Conservation (phyloP, 2,888 invertebrate genomes). For the Xestia ashworthii region DNA sequence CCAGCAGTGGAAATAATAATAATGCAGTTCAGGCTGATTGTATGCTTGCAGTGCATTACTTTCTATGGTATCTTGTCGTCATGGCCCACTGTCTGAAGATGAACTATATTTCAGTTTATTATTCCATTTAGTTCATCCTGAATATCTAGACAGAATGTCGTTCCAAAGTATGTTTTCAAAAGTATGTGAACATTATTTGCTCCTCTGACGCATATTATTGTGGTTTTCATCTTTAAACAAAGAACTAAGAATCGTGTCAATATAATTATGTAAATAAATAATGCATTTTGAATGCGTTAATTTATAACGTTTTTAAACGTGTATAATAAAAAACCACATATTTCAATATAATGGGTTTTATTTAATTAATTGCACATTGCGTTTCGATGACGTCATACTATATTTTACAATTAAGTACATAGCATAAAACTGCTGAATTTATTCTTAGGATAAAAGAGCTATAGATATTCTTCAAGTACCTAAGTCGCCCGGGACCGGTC, state of each 20-base stretch:
- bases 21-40: neutral
- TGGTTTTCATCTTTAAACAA: neutral
- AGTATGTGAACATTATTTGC: neutral
- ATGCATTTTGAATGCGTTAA: conserved; percentile 28
- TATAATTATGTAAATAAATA: conserved; percentile 33
- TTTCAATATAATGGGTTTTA: conserved; percentile 21
- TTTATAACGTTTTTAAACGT: conserved; percentile 26
- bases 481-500: no score
- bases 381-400: neutral
- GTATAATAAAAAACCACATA: conserved; percentile 20
- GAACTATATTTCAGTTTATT: neutral
- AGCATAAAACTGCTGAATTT: neutral
- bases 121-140: neutral
- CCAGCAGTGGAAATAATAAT: neutral
- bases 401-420: neutral
- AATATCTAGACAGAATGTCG: neutral
- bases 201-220: conserved; percentile 26
- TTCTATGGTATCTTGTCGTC: neutral
- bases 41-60: neutral
- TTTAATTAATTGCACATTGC: conserved; percentile 19
- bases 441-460: neutral
- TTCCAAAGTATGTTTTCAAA: neutral
- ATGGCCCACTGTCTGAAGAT: neutral
- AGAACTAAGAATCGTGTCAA: conserved; percentile 19
- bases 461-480: neutral